Evolutionary conservation across 1,140 invertebrate species (phyloP), one percentile per base, ranked within the genome.

Genomic region (Drosophila insularis): DNA sequence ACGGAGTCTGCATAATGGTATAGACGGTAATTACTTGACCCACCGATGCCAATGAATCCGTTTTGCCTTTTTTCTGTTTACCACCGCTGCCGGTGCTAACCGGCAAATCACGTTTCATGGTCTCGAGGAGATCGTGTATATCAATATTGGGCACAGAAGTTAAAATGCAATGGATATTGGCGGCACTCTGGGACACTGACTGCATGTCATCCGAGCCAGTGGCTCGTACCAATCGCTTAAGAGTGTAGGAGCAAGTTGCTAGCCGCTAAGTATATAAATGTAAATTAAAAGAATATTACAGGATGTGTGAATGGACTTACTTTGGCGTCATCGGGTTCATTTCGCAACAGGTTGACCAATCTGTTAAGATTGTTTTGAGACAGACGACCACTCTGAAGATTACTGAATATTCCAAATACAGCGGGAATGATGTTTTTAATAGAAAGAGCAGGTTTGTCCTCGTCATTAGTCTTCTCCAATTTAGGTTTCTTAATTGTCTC

Each of bases 181-280:
- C 56, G 11, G 71, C 64, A 37, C 56, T 74, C 0, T 37, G n/a
- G 2, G 64, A 61, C 2, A 79, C 82, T 0, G 72, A 37, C 1
- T 68, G 10, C 4, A 58, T 50, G 56, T 86, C 69, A 63, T 86
- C 75, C 14, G 79, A 80, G 6, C 82, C 82, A 1, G 84, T 87
- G 50, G 79, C 75, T 14, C 82, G 82, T 0, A 86, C 54, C 27
- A 86, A 21, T 10, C 82, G 82, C 19, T 79, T 86, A 0, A 86
- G 39, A 0, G 71, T 69, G 43, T 86, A 86, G 3, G 61, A 54
- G 7, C 54, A 66, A 7, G 82, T 87, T 6, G 75, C 84, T 1
- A 35, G 53, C 10, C 63, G 79, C 82, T 86, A 59, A 19, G 31
- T 1, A 37, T 14, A 53, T 23, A 19, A 62, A 39, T 43, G 21